Base-by-base conservation (phyloP, 1,140 invertebrate species). In the Megathymus violae region DNA sequence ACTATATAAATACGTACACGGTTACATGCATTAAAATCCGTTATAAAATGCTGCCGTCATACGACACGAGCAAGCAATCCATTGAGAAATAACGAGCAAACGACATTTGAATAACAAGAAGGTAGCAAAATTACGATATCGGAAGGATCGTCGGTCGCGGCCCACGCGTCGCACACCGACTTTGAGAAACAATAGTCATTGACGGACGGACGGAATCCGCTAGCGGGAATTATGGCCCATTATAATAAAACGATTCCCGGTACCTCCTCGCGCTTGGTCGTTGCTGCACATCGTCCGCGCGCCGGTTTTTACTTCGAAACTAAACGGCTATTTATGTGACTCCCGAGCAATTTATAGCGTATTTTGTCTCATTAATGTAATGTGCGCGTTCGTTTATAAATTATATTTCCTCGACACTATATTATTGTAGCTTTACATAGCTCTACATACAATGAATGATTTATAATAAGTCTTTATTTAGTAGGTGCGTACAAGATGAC, bases 231-330 rank as follows among this genome's bases (percentile, higher is more conserved):
- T 78, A 82, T 71, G 63, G 62, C 22, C 78, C 75, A 86, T 88
- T 87, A 81, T 71, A 89, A 82, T 85, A 82, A 85, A 85, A 81
- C 77, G 80, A 76, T 89, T 89, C 84, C 78, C 56, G 71, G 85
- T 87, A 87, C 69, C 69, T 64, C 36, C 58, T 43, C 44, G 64
- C 67, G 19, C 19, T 22, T 22, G 19, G 19, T 5, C 19, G n/a
- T n/a, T n/a, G 5, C 62, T 52, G 65, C 61, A 60, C 63, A 66
- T 62, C 47, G 62, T 48, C 50, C 50, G 62, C 63, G 67, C 74
- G 67, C 61, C 61, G 62, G 61, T 50, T 64, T 60, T 61, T 69
- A 71, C 71, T 71, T 66, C 66, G 62, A 67, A 71, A 66, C 50
- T 67, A 62, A 72, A 64, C 47, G 51, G 51, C 54, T 54, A 64